Evolutionary conservation across 2,888 invertebrate genomes (phyloP).

Genomic region (Drosophila colorata): DNA sequence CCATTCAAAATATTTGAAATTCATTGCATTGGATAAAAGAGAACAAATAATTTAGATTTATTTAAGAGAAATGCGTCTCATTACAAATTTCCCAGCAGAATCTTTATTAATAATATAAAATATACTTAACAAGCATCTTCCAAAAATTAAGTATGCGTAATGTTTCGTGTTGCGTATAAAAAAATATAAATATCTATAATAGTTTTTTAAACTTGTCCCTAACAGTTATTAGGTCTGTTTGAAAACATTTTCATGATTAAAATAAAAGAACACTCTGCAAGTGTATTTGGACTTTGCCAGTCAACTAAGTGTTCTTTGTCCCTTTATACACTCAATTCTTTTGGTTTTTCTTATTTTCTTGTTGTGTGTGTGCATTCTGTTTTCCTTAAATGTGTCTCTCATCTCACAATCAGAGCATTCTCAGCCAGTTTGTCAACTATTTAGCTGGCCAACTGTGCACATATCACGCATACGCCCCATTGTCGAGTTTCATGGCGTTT

Average conservation of each 20-base stretch:
- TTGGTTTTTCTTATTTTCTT: slow-evolving; percentile 23
- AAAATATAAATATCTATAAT: too few relatives aligned
- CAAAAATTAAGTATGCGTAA: not conserved
- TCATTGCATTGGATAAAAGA: too few relatives aligned
- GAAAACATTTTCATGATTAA: too few relatives aligned
- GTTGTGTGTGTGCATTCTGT: slow-evolving; percentile 32
- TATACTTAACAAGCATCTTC: not conserved
- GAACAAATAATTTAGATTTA: too few relatives aligned
- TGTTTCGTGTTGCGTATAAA: too few relatives aligned
- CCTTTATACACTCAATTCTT: slow-evolving; percentile 4
- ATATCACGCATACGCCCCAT: slow-evolving; percentile 47
- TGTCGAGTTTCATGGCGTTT: slow-evolving; percentile 13
- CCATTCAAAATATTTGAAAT: too few relatives aligned
- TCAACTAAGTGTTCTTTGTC: slow-evolving; percentile 14
- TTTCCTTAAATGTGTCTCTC: slow-evolving; percentile 52
- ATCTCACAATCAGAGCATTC: slow-evolving; percentile 29
- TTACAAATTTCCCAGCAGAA: too few relatives aligned
- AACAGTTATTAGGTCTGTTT: too few relatives aligned
- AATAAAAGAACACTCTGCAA: slow-evolving; percentile 23
- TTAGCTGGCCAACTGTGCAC: slow-evolving; percentile 30
- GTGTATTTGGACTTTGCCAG: slow-evolving; percentile 8
- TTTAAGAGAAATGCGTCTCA: too few relatives aligned
- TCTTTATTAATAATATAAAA: too few relatives aligned
- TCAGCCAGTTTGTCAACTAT: slow-evolving; percentile 3
- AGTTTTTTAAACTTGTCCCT: too few relatives aligned